Base-by-base conservation (phyloP, 1,140 invertebrate species). In the Myzus persicae region DNA sequence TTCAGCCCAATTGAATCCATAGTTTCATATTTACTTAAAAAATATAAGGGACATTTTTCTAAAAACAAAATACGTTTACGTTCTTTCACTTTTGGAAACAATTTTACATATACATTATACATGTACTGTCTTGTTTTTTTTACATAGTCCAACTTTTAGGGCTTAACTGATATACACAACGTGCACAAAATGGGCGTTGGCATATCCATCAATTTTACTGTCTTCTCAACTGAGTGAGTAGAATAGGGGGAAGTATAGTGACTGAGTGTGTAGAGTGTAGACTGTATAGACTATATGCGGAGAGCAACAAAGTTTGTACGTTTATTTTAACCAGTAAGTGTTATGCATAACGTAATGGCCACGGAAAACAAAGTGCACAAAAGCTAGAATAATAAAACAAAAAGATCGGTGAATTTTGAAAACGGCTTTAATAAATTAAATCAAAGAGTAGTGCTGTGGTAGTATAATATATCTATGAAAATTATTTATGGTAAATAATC, bases 151-250 rank as follows among this genome's bases (percentile, higher is more conserved):
- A 90, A 90, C 26, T 91, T 67, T 91, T 90, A 59, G 24, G 38
- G 38, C 22, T 67, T 67, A 38, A 67, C 22, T 36, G 20, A 0
- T 85, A 22, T 88, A 48, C 24, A 59, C 31, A 42, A 67, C 31
- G 54, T 42, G 26, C 26, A 42, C 11, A 67, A 31, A 67, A 76
- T 91, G 54, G 54, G 54, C 54, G 54, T 91, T 76, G 40, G 38
- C 31, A 26, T 91, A 91, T 91, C 90, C 54, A 91, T 91, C 90
- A 91, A 91, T 91, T 91, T 91, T 76, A 91, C 54, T 42, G 38
- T 76, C 22, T 91, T 44, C 26, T 91, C 8, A 20, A 42, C 20
- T 31, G 24, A 67, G 36, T 26, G 36, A 40, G 51, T 11, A 31
- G 26, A 90, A 59, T 31, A 38, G 40, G 8, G 51, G 1, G 76